phyloP scores from a whole-genome alignment of 2,888 invertebrate genomes.

The Phalangium opilio region DNA sequence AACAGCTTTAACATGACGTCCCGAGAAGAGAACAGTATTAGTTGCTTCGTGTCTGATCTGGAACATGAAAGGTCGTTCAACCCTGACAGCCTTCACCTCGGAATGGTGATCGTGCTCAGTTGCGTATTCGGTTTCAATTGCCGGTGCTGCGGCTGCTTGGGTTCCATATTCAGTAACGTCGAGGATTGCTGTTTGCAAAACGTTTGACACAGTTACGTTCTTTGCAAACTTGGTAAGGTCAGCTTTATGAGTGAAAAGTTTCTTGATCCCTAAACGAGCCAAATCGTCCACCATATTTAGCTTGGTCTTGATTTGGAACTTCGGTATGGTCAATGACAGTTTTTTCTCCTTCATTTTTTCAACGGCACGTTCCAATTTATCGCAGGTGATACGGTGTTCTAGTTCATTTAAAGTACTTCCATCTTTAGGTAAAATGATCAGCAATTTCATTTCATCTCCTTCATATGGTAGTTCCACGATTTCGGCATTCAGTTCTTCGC shows the following conservation, averaged over 20 bases:
- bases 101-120: no score
- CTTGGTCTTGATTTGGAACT: background rate
- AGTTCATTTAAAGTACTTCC: background rate
- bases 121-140: no score
- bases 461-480: conserved; percentile 2
- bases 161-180: background rate
- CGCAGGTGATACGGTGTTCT: background rate
- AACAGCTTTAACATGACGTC: no score
- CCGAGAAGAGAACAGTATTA: conserved; percentile 10
- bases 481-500: background rate
- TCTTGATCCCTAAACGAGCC: background rate
- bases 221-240: background rate
- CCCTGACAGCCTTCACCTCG: no score
- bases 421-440: conserved; percentile 1
- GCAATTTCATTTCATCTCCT: conserved; percentile 1
- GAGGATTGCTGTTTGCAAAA: background rate
- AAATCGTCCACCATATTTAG: background rate
- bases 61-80: conserved; percentile 14
- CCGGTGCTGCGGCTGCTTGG: background rate
- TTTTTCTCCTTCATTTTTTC: background rate
- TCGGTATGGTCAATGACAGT: background rate
- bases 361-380: background rate
- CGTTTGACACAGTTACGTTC: background rate
- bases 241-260: background rate
- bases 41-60: conserved; percentile 10